A percentile compares a stretch with the other conserved stretches of the same genome.
Conservation (phyloP, 2,113 vertebrate genomes). For the Calonectris borealis region DNA sequence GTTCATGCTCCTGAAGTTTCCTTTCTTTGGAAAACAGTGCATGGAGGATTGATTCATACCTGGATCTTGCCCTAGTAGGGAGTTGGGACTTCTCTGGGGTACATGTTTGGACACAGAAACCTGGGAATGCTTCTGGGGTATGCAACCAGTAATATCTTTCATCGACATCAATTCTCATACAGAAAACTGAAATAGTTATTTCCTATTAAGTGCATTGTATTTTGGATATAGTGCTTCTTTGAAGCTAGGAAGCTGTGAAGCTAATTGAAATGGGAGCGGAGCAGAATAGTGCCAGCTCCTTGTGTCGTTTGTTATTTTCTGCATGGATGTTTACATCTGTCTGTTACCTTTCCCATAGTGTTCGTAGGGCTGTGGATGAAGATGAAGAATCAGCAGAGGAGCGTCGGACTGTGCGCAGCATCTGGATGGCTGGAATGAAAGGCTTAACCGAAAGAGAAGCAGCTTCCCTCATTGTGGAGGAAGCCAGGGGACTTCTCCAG, state of each 20-base stretch:
- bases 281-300: neutral
- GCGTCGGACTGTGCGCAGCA: conserved; percentile 79
- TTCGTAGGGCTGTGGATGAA: conserved; percentile 89
- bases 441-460: conserved; percentile 89
- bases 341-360: conserved; percentile 35
- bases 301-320: neutral
- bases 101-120: neutral
- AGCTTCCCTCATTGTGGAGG: conserved; percentile 84
- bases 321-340: neutral
- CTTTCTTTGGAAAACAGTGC: neutral
- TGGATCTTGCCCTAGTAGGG: neutral
- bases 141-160: neutral
- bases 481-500: conserved; percentile 88
- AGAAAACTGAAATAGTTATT: neutral
- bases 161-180: neutral
- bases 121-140: neutral
- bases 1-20: neutral
- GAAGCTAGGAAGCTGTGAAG: neutral
- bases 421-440: conserved; percentile 87
- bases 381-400: conserved; percentile 88
- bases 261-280: neutral
- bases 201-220: neutral
- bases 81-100: neutral
- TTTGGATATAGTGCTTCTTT: neutral
- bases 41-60: neutral